Evolutionary conservation across 30 jellyfish, hydroid and myxozoan species (phyloP).

Genomic region (Nemopilema nomurai): DNA sequence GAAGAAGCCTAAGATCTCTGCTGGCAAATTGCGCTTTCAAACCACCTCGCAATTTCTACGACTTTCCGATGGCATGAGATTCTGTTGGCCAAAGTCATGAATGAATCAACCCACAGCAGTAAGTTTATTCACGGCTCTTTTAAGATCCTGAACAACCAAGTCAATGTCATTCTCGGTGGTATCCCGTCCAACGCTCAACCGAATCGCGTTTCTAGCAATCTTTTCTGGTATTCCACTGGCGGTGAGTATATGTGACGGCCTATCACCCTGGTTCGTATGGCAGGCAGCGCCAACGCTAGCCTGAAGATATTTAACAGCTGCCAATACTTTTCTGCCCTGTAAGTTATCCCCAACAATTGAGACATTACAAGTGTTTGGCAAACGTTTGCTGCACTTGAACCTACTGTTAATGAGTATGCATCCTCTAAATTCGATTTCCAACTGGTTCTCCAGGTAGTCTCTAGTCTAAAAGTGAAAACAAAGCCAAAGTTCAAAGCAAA

Average conservation of each 20-base stretch:
- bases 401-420: constrained; percentile 57
- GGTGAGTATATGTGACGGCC: constrained; percentile 75
- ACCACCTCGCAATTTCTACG: too few species aligned
- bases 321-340: constrained; percentile 64
- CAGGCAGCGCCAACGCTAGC: constrained; percentile 99
- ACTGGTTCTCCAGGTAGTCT: constrained; percentile 62
- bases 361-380: constrained; percentile 91
- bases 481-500: background rate
- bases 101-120: background rate
- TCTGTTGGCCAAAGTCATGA: too few species aligned
- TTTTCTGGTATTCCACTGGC: constrained; percentile 86
- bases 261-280: constrained; percentile 76
- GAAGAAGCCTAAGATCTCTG: too few species aligned
- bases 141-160: constrained; percentile 69
- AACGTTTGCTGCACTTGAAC: constrained; percentile 35
- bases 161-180: constrained; percentile 82
- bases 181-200: constrained; percentile 92
- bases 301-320: constrained; percentile 50
- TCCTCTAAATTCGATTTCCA: constrained; percentile 43
- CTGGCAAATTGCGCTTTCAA: too few species aligned
- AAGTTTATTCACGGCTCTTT: constrained; percentile 32
- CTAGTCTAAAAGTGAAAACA: constrained; percentile 44
- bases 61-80: too few species aligned
- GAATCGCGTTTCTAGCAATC: constrained; percentile 79
- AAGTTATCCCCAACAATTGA: constrained; percentile 69